Percentiles rank a stretch among this genome's conserved stretches.
These are phyloP conservation scores for Drosophila truncata DNA, from an alignment of 1,140 invertebrate species.

Conservation along the genomic window DNA sequence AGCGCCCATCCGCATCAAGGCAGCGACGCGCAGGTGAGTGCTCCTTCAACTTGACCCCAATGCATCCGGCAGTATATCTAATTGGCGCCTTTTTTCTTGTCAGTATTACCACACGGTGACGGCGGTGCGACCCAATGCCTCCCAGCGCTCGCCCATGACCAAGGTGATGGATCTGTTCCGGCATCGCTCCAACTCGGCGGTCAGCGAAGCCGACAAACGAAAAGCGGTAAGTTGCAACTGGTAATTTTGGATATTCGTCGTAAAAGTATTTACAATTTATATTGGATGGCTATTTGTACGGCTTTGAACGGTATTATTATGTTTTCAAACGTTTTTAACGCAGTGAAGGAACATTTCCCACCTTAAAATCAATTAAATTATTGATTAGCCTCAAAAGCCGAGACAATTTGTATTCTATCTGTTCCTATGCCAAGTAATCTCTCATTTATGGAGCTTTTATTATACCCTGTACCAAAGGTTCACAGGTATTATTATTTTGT, in stretches of 20 bases:
- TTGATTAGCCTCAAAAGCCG: no score
- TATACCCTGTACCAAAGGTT: no score
- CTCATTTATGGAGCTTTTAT: no score
- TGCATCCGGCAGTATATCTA: constrained; percentile 1
- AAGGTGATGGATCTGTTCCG: constrained; percentile 96
- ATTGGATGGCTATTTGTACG: background rate
- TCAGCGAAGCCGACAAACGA: constrained; percentile 90
- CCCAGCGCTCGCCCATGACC: constrained; percentile 89
- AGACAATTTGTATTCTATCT: no score
- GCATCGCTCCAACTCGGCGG: constrained; percentile 90
- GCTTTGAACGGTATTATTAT: background rate
- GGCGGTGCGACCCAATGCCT: constrained; percentile 86
- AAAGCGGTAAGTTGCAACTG: constrained; percentile 89
- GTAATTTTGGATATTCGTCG: background rate
- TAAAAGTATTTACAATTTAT: background rate
- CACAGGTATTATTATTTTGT: no score
- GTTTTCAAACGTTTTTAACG: background rate
- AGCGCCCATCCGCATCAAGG: constrained; percentile 88
- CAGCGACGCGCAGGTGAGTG: constrained; percentile 86
- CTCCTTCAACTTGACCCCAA: background rate
- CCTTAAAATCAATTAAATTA: no score
- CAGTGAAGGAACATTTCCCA: no score
- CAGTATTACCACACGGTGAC: constrained; percentile 90
- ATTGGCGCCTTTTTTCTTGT: background rate
- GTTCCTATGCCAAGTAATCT: no score